phyloP scores from a whole-genome alignment of 1,140 invertebrate genomes.

The Aporrectodea caliginosa region DNA sequence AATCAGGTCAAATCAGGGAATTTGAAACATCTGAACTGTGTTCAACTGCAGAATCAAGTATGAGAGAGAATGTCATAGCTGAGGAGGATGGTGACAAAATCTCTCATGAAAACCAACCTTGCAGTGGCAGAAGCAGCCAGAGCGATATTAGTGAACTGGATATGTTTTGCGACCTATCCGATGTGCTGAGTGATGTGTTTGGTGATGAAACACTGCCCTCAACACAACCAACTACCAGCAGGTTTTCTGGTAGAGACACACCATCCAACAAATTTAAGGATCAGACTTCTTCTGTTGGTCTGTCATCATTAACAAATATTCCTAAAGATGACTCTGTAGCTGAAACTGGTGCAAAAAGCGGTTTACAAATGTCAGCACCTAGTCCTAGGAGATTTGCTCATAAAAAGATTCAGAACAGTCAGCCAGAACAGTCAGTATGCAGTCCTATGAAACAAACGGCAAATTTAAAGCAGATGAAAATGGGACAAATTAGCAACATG shows the following conservation, averaged over 20 bases:
- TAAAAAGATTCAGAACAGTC: too few species aligned
- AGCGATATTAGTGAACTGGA: neutral
- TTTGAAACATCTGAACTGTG: neutral
- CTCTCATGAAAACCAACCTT: neutral
- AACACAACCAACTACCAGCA: neutral
- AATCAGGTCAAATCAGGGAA: neutral
- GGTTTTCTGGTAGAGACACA: too few species aligned
- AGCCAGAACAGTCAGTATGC: too few species aligned
- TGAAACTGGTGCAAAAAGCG: too few species aligned
- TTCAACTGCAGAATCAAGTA: neutral
- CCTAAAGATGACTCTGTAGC: too few species aligned
- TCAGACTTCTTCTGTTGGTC: too few species aligned
- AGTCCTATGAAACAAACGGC: neutral
- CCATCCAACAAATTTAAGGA: too few species aligned
- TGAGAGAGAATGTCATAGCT: neutral
- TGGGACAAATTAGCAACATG: neutral
- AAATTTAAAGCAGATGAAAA: slow-evolving; percentile 1
- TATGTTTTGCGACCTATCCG: slow-evolving; percentile 21
- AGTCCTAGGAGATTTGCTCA: too few species aligned
- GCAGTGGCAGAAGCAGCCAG: neutral
- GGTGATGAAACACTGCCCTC: neutral
- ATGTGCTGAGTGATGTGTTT: slow-evolving; percentile 14
- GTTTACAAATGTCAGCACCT: too few species aligned
- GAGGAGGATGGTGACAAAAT: neutral
- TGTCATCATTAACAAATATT: too few species aligned